Conservation (phyloP, 2,113 vertebrate species). For the Malurus cyaneus region DNA sequence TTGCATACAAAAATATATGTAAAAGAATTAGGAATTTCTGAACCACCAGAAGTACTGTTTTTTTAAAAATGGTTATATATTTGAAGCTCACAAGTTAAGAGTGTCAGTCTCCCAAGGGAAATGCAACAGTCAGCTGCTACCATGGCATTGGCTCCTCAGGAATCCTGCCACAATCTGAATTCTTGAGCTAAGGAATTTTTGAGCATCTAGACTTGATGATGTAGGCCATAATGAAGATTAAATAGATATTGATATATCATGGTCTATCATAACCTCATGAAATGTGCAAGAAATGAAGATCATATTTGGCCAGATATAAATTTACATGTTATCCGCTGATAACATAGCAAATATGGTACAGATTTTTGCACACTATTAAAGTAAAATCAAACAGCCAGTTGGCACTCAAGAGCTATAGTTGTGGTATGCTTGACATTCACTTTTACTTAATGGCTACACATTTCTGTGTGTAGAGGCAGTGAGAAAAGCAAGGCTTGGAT, state of each 20-base stretch:
- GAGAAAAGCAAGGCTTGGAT: background rate
- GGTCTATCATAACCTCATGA: background rate
- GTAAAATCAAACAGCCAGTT: background rate
- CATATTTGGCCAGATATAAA: background rate
- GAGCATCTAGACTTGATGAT: background rate
- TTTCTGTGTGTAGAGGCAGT: background rate
- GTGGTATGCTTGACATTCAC: background rate
- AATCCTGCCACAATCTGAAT: background rate
- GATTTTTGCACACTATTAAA: background rate
- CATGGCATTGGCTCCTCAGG: background rate
- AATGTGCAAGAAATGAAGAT: background rate
- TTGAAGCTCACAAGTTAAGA: background rate
- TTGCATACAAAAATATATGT: background rate
- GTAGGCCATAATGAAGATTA: background rate
- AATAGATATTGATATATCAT: background rate
- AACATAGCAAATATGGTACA: background rate
- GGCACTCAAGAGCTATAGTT: background rate
- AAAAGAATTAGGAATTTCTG: background rate
- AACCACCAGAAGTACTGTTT: background rate
- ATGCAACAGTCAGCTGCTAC: background rate
- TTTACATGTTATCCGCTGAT: accelerated
- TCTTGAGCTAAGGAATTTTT: background rate
- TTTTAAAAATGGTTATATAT: background rate
- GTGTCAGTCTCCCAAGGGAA: background rate
- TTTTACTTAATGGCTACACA: background rate